Evolutionary conservation across 92 coral and sea anemone species (phyloP), one percentile per base, ranked within the genome.

Genomic region (Paramuricea clavata): DNA sequence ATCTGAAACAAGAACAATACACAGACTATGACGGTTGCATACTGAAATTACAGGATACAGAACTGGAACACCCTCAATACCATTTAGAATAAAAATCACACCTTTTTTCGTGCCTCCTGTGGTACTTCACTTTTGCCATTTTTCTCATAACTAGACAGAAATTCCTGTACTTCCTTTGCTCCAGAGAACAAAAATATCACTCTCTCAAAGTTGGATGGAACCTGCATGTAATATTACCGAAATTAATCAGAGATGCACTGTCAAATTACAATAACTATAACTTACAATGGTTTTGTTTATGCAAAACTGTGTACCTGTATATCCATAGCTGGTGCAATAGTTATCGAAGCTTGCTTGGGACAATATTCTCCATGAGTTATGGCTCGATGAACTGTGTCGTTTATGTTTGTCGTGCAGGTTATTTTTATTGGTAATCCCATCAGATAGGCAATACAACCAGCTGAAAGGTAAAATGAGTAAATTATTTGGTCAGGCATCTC

Each of bases 271-370:
- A 26, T 74, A 13, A 42, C 30, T 23, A 2, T 61, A 41, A 34
- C 12, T 31, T n/a, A n/a, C n/a, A n/a, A n/a, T n/a, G n/a, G n/a
- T n/a, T n/a, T n/a, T n/a, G n/a, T n/a, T 7, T 19, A 47, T 47
- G 16, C 1, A 47, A 2, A 47, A 10, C 6, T 42, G 27, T 43
- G n/a, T 82, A 94, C 98, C 93, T 94, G 95, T 42, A 94, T 95
- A 54, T 95, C 98, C 98, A 95, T 95, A 13, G 98, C 98, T 31
- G 94, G 39, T 13, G 98, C 93, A 93, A 94, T 90, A 7, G 98
- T 95, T 33, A 70, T 82, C 30, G 49, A 2, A 8, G 89, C 90
- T 22, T 83, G 72, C 25, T 85, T 60, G 6, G 61, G 13, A 41
- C 90, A 72, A 85, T 86, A 94, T 33, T 72, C 91, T 0, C 98